Evolutionary conservation across 2,797 vertebrate species (phyloP).

Genomic region (Anguilla obscura): DNA sequence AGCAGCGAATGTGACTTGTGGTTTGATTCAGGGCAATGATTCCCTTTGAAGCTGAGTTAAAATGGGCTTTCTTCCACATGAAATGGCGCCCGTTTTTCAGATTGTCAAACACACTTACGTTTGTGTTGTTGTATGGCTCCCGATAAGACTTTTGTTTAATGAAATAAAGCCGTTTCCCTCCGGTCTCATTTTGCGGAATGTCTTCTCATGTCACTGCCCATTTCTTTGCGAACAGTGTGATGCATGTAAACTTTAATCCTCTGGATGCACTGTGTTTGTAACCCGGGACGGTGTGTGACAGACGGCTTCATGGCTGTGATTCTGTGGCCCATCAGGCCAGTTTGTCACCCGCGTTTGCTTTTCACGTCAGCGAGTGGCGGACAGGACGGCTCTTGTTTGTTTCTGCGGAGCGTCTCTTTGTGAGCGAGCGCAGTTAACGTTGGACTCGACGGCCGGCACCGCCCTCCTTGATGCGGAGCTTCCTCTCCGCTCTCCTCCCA

Average conservation of each 20-base stretch:
- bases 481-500: slow-evolving; percentile 57
- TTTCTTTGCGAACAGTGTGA: not conserved
- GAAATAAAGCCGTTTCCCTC: not conserved
- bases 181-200: not conserved
- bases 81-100: not conserved
- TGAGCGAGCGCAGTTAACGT: not conserved
- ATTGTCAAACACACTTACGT: slow-evolving; percentile 10
- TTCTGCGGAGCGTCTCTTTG: not conserved
- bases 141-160: not conserved
- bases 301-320: not conserved
- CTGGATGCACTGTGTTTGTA: not conserved
- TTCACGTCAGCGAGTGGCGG: not conserved
- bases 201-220: not conserved
- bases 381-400: not conserved
- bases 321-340: not conserved
- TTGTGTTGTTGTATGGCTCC: not conserved
- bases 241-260: not conserved
- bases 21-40: not conserved
- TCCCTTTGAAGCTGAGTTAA: not conserved
- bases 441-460: not conserved
- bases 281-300: not conserved
- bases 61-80: not conserved
- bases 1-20: not conserved
- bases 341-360: slow-evolving; percentile 5
- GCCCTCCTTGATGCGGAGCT: slow-evolving; percentile 43